A percentile compares a stretch with the other conserved stretches of the same genome.
These are phyloP conservation scores for Zaprionus gabonicus DNA, from an alignment of 1,140 invertebrate genomes.

Conservation along the genomic window DNA sequence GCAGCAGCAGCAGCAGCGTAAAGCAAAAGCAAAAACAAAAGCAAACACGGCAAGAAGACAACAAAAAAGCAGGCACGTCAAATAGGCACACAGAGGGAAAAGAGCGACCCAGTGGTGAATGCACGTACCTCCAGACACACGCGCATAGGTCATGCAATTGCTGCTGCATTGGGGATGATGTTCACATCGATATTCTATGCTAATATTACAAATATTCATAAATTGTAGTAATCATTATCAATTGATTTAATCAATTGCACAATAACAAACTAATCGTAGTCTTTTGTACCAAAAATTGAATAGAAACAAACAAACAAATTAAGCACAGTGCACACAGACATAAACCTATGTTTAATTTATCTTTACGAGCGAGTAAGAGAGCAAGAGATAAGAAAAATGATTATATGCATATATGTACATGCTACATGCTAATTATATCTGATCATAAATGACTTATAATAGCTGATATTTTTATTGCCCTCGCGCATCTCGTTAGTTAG, in stretches of 20 bases:
- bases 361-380: neutral
- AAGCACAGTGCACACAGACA: neutral
- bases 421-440: neutral
- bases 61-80: constrained; percentile 41
- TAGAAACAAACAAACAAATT: neutral
- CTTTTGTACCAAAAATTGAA: neutral
- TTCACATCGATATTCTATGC: neutral
- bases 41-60: constrained; percentile 12
- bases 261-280: no score
- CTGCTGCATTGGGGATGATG: constrained; percentile 8
- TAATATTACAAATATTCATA: constrained; percentile 1
- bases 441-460: constrained; percentile 13
- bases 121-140: neutral
- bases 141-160: constrained; percentile 14
- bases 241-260: no score
- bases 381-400: neutral
- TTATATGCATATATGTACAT: neutral
- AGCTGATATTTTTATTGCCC: constrained; percentile 5
- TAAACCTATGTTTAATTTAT: constrained; percentile 2
- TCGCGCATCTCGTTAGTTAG: constrained; percentile 12
- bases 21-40: constrained; percentile 51
- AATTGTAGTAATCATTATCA: no score
- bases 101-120: constrained; percentile 37
- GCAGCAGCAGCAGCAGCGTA: constrained; percentile 22
- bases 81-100: constrained; percentile 32